These are phyloP conservation scores for Sus scrofa DNA, from an alignment of 2,113 vertebrate genomes.

Conservation along the genomic window DNA sequence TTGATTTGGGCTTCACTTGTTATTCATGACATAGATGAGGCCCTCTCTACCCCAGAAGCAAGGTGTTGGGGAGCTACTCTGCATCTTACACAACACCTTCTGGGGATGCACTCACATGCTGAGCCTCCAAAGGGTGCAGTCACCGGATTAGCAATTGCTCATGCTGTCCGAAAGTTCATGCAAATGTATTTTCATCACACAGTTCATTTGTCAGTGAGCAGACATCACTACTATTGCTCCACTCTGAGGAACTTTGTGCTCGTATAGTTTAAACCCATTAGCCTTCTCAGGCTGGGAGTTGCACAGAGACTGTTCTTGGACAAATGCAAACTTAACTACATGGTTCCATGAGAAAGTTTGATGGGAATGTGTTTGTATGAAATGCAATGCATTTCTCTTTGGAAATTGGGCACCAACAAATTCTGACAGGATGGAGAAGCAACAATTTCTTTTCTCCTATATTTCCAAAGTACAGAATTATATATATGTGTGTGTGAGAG, in stretches of 20 bases:
- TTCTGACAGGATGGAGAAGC: background rate
- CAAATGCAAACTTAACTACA: background rate
- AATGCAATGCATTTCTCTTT: background rate
- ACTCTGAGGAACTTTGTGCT: rapidly evolving
- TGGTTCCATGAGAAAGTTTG: background rate
- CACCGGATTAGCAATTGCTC: background rate
- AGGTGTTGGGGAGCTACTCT: conserved; percentile 69
- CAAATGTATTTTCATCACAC: background rate
- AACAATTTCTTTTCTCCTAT: background rate
- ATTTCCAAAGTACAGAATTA: background rate
- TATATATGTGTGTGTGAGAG: background rate
- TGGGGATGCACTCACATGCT: conserved; percentile 64
- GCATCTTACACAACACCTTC: conserved; percentile 79
- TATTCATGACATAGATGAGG: rapidly evolving
- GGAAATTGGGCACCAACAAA: background rate
- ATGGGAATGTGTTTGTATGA: background rate
- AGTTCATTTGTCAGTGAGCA: background rate
- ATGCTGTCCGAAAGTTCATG: background rate
- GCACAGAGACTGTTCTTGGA: background rate
- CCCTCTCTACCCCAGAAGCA: background rate
- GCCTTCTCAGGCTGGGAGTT: background rate
- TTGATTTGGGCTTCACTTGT: background rate
- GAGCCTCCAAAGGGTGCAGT: conserved; percentile 5
- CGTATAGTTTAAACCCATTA: background rate
- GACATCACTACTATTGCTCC: background rate